phyloP scores from a whole-genome alignment of 1,140 invertebrate genomes.

The Drosophila pruinosa region DNA sequence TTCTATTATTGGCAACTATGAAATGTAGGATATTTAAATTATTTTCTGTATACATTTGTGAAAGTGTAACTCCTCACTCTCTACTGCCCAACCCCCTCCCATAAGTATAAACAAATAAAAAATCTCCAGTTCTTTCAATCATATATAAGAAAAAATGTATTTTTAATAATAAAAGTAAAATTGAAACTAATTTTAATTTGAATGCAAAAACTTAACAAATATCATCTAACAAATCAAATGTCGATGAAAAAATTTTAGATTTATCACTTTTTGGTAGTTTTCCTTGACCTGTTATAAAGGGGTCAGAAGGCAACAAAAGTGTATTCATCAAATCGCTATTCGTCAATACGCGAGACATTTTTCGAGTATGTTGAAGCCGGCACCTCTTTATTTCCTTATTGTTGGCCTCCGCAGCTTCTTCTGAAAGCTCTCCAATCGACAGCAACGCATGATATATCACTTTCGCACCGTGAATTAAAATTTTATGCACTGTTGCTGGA shows the following conservation, averaged over 20 bases:
- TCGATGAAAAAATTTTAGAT: not conserved
- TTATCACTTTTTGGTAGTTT: not conserved
- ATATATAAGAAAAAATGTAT: not conserved
- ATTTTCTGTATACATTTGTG: not conserved
- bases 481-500: not conserved
- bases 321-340: not conserved
- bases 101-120: not conserved
- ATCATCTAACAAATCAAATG: not conserved
- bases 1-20: not conserved
- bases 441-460: not conserved
- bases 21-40: not conserved
- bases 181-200: not conserved
- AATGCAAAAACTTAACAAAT: not conserved
- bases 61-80: not conserved
- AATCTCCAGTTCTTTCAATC: not conserved
- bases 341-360: not conserved
- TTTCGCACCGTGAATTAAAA: not conserved
- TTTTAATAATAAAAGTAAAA: not conserved
- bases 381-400: not conserved
- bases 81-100: too few species aligned
- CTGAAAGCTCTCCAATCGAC: not conserved
- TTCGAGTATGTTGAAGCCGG: not conserved
- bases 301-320: not conserved
- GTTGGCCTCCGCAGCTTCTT: not conserved
- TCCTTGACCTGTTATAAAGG: not conserved